Conservation (phyloP, 2,797 vertebrate species). For the Onychomys arenicola region DNA sequence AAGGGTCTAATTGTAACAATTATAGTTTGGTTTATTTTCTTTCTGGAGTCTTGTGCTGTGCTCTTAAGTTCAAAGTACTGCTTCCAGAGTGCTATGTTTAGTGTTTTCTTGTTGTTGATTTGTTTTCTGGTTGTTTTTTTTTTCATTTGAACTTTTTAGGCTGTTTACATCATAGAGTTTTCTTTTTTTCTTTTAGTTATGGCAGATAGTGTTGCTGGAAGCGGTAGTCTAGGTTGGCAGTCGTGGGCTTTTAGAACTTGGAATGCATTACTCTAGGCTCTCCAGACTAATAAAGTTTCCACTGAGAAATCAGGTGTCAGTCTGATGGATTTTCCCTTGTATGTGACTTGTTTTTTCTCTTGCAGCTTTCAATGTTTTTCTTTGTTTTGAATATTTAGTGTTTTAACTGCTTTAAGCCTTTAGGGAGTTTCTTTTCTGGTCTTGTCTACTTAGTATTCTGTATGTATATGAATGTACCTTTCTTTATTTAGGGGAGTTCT, state of each 20-base stretch:
- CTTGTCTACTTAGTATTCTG: background rate
- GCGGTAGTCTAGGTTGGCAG: background rate
- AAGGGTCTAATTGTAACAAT: background rate
- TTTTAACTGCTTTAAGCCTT: background rate
- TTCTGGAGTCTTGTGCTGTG: background rate
- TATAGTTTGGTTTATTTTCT: background rate
- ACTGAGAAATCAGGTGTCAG: background rate
- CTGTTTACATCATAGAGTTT: background rate
- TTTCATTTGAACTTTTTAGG: background rate
- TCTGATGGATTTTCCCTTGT: background rate
- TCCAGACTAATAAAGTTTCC: background rate
- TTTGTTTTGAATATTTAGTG: background rate
- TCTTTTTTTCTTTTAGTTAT: background rate
- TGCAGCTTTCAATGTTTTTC: background rate
- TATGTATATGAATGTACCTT: background rate
- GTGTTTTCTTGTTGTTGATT: background rate
- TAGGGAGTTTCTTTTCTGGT: background rate
- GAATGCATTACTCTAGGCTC: background rate
- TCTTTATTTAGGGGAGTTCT: background rate
- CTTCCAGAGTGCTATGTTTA: background rate
- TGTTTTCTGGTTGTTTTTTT: background rate
- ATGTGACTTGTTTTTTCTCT: background rate
- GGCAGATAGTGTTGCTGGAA: background rate
- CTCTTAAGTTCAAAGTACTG: background rate
- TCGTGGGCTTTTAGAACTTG: background rate